These are phyloP conservation scores for Lipophrys pholis DNA, from an alignment of 2,113 vertebrate genomes.

Conservation along the genomic window DNA sequence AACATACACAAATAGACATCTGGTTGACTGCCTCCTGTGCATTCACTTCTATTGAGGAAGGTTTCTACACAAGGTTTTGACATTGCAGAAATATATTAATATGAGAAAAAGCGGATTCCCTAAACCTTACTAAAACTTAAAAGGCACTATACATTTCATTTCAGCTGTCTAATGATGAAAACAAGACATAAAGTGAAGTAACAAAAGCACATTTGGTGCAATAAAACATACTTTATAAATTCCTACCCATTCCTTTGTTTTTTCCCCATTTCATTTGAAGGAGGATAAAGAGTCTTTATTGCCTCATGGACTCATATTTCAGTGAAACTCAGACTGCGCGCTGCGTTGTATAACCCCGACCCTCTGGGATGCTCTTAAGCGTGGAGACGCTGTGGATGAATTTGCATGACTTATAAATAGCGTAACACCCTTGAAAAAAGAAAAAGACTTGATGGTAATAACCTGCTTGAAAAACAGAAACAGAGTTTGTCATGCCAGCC, in stretches of 20 bases:
- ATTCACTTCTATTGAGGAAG: no score
- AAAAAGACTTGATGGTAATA: slow-evolving; percentile 23
- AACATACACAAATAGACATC: no score
- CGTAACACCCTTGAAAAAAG: slow-evolving; percentile 1
- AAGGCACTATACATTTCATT: no score
- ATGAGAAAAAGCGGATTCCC: no score
- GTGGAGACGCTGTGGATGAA: slow-evolving; percentile 17
- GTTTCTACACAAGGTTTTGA: no score
- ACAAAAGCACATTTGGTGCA: neutral
- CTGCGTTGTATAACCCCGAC: slow-evolving; percentile 6
- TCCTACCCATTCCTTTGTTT: neutral
- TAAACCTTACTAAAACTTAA: no score
- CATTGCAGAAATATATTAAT: no score
- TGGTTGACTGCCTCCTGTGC: no score
- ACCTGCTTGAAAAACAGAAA: slow-evolving; percentile 5
- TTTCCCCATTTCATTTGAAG: neutral
- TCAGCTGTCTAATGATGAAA: neutral
- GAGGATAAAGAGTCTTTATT: neutral
- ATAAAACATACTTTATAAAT: neutral
- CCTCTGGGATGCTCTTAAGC: slow-evolving; percentile 20
- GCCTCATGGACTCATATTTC: neutral
- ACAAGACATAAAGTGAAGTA: neutral
- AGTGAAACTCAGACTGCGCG: neutral
- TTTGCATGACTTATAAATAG: slow-evolving; percentile 36
- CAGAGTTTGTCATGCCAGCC: slow-evolving; percentile 1